Evolutionary conservation across 2,113 vertebrate genomes (phyloP).

Genomic region (Alces alces): DNA sequence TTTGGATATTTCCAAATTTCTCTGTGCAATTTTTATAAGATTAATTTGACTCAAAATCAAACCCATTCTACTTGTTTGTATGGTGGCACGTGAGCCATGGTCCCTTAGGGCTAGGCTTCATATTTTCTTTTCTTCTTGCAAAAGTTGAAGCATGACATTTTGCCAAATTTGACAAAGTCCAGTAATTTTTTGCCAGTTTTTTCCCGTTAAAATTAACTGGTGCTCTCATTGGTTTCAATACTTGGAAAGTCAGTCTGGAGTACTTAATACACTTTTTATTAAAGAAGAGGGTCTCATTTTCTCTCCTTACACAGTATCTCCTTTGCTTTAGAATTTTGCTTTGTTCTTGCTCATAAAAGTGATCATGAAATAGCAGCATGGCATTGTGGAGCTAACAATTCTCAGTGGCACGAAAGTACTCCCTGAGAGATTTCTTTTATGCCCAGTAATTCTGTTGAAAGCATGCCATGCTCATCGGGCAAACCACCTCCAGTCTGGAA

Average conservation of each 20-base stretch:
- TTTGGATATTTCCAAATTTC: constrained; percentile 71
- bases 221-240: constrained; percentile 58
- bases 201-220: constrained; percentile 66
- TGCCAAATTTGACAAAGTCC: constrained; percentile 73
- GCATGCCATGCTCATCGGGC: neutral
- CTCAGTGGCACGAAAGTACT: neutral
- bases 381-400: neutral
- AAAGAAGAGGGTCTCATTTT: neutral
- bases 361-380: neutral
- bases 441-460: constrained; percentile 10
- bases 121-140: constrained; percentile 79
- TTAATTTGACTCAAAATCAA: constrained; percentile 77
- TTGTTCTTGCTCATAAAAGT: neutral
- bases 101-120: constrained; percentile 54
- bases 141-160: constrained; percentile 67
- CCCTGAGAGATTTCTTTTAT: neutral
- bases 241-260: constrained; percentile 70
- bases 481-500: constrained; percentile 1
- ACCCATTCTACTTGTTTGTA: constrained; percentile 68
- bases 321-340: neutral
- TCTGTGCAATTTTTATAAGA: constrained; percentile 76
- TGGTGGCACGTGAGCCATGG: constrained; percentile 47
- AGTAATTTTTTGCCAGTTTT: constrained; percentile 64
- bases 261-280: constrained; percentile 50
- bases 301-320: neutral